Evolutionary conservation across 2,113 vertebrate species (phyloP).

Genomic region (Paedocypris sp.): DNA sequence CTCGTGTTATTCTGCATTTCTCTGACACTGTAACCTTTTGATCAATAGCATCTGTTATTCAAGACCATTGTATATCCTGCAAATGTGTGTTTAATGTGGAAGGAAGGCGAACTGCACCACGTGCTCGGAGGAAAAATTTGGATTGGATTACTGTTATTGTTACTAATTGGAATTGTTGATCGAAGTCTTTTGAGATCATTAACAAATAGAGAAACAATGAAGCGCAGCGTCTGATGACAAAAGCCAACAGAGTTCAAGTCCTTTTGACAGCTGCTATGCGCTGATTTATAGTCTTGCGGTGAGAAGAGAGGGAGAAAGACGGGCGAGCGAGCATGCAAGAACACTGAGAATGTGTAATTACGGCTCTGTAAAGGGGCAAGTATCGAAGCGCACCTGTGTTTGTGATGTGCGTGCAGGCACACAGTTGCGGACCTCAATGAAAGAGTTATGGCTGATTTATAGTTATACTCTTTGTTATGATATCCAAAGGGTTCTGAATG

Average conservation of each 20-base stretch:
- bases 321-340: not conserved
- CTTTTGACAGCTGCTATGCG: not conserved
- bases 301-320: not conserved
- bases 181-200: constrained; percentile 14
- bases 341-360: not conserved
- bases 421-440: not conserved
- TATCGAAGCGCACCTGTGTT: not conserved
- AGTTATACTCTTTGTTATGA: too few relatives aligned
- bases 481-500: too few relatives aligned
- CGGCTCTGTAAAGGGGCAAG: not conserved
- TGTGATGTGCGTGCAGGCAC: not conserved
- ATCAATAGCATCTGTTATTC: not conserved
- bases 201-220: constrained; percentile 7
- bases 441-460: not conserved
- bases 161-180: not conserved
- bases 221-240: not conserved
- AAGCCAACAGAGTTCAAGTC: not conserved
- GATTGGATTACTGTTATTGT: constrained; percentile 7
- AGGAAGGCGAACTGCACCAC: not conserved
- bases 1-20: not conserved
- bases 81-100: not conserved
- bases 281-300: not conserved
- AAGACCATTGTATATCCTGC: not conserved
- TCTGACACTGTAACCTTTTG: not conserved
- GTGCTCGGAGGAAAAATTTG: not conserved